phyloP scores from a whole-genome alignment of 2,797 vertebrate genomes.

The Silurus lanzhouensis region DNA sequence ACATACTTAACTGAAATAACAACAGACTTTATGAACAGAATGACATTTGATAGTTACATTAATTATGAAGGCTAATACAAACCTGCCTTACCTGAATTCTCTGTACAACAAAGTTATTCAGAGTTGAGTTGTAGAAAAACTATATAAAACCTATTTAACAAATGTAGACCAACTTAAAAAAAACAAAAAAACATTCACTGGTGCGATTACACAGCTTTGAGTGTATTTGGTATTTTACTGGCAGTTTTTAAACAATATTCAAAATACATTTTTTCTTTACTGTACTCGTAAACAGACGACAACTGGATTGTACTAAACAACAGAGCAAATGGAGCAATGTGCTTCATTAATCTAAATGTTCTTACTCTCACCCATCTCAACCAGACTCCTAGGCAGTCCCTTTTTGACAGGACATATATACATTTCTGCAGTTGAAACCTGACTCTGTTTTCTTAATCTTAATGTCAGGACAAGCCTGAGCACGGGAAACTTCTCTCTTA shows the following conservation, averaged over 20 bases:
- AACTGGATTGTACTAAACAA: slow-evolving; percentile 11
- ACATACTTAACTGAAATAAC: slow-evolving; percentile 31
- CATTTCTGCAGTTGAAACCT: slow-evolving; percentile 58
- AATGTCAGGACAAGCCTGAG: slow-evolving; percentile 56
- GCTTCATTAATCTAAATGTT: slow-evolving; percentile 42
- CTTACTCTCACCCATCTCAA: slow-evolving; percentile 21
- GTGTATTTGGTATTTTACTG: not conserved
- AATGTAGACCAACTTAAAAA: not conserved
- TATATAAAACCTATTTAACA: no score
- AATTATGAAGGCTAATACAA: not conserved
- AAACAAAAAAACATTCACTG: not conserved
- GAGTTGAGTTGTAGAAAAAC: not conserved
- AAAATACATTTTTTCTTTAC: not conserved
- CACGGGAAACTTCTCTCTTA: slow-evolving; percentile 48
- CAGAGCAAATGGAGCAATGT: not conserved
- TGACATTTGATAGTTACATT: not conserved
- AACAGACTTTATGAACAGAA: slow-evolving; percentile 28
- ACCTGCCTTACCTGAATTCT: not conserved
- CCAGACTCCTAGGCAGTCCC: slow-evolving; percentile 43
- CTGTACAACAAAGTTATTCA: not conserved
- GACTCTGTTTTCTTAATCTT: slow-evolving; percentile 59
- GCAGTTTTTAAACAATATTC: not conserved
- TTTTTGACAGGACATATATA: slow-evolving; percentile 54
- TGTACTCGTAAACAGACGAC: not conserved
- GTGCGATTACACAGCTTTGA: not conserved